Base-by-base conservation (phyloP, 64 coral and sea anemone genomes). In the Cladopsammia gracilis region DNA sequence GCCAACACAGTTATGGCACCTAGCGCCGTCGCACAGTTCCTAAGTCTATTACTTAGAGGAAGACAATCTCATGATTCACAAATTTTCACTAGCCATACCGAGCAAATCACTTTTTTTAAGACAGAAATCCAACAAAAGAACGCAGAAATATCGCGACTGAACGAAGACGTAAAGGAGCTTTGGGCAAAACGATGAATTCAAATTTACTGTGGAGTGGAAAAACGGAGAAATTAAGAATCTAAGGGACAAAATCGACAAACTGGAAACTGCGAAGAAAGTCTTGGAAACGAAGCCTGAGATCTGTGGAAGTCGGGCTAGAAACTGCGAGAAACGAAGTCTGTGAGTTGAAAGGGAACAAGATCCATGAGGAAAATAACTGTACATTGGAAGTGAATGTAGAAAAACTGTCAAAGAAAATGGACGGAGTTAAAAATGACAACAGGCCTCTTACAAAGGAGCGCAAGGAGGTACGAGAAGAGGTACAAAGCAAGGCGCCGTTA, bases 161-260 rank as follows among this genome's bases (percentile, higher is more conserved):
- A 52, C 8, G 44, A 67, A 48, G 62, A 48, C 26, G 10, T 84
- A 6, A 47, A 67, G 48, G 19, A 84, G 43, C 62, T 84, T 50
- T 10, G 61, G 12, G 62, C 3, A 68, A 8, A 84, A 84, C 26
- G 45, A 84, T n/a, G 62, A 84, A 6, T 49, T 83, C 10, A 46
- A 67, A 43, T 20, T 84, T 22, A 68, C 45, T 0, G 80, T 84
- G 80, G 60, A 67, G 16, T 84, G n/a, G 60, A 84, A 84, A 64
- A 19, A 84, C 46, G 48, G 23, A 46, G 80, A 84, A 46, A 84
- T 68, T 2, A 67, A 84, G n/a, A 44, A 8, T 10, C 45, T 67
- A 2, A 84, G 48, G 61, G 80, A 67, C 5, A 66, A 84, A 67
- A 84, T 84, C 45, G 12, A 84, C 19, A 84, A 62, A 62, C 43